Evolutionary conservation across 2,888 invertebrate species (phyloP).

Genomic region (Pyrrhia umbra): DNA sequence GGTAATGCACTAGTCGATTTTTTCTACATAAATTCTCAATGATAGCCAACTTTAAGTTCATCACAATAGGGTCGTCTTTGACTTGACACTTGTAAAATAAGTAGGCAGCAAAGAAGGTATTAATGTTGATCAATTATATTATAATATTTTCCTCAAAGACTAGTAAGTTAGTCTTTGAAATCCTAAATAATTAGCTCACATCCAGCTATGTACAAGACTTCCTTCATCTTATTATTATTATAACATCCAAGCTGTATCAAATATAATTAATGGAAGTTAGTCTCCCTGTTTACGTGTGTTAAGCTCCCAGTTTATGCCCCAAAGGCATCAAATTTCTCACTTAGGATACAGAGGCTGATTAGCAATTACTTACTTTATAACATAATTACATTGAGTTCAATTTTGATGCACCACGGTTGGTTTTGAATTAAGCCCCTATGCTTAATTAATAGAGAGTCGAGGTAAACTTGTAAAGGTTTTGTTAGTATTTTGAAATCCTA

Average conservation of each 20-base stretch:
- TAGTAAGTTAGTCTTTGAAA: not conserved
- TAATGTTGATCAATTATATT: no score
- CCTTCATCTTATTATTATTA: conserved; percentile 26
- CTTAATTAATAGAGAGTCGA: no score
- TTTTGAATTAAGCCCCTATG: not conserved
- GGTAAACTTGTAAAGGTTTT: no score
- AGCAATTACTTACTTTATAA: conserved; percentile 7
- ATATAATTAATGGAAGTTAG: conserved; percentile 35
- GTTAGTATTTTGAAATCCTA: no score
- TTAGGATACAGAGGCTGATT: conserved; percentile 12
- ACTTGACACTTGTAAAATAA: not conserved
- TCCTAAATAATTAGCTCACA: conserved; percentile 7
- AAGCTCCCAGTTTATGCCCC: conserved; percentile 30
- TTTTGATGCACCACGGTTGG: not conserved
- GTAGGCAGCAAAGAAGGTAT: no score
- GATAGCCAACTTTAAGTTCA: not conserved
- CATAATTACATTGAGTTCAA: not conserved
- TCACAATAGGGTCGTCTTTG: not conserved
- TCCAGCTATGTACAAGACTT: conserved; percentile 5
- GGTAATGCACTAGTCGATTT: no score
- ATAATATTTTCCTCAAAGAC: not conserved
- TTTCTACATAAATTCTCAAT: no score
- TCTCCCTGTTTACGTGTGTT: conserved; percentile 12
- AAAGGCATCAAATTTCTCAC: conserved; percentile 36
- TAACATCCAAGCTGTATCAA: conserved; percentile 22